Evolutionary conservation across 1,140 invertebrate species (phyloP), one percentile per base, ranked within the genome.

Genomic region (Colletes latitarsis): DNA sequence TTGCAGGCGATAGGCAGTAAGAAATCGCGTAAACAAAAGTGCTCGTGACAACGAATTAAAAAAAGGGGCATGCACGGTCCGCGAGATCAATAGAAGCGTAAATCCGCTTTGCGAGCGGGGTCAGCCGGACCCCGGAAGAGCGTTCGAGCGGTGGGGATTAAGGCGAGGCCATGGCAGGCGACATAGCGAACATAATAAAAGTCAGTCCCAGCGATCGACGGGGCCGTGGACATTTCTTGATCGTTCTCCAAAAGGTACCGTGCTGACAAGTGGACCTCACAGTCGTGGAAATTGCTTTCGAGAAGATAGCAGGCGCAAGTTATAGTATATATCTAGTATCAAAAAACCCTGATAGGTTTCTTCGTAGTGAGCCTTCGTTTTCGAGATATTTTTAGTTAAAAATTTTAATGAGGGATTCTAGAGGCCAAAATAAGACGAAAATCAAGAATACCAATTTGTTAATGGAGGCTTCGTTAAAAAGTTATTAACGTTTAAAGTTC

Each of bases 201-300:
- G 83, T 83, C 64, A 83, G 57, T 60, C 58, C 58, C 58, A n/a
- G 41, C 70, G 63, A 79, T 74, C 69, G 58, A 71, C 68, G 52
- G 41, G 39, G 64, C 46, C 43, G 49, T 70, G 69, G 64, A 82
- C 73, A 74, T 82, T 85, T 76, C 78, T 85, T 77, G 79, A 85
- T 85, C 83, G 78, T 85, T 85, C 84, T 85, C 84, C 83, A 85
- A 85, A 85, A 85, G 84, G 77, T 82, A 80, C 82, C 76, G 77
- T 63, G 49, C 79, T 63, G 19, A 30, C 30, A 30, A 30, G 30
- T 30, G 30, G 30, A 30, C 30, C 30, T 30, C 30, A 30, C 30
- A n/a, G n/a, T 30, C 30, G 30, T 30, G 30, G 30, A 30, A 30
- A 30, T 30, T 30, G 30, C 30, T 30, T 30, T 30, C 2, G 30